Conservation (phyloP, 1,140 invertebrate species). For the Melipona quadrifasciata region DNA sequence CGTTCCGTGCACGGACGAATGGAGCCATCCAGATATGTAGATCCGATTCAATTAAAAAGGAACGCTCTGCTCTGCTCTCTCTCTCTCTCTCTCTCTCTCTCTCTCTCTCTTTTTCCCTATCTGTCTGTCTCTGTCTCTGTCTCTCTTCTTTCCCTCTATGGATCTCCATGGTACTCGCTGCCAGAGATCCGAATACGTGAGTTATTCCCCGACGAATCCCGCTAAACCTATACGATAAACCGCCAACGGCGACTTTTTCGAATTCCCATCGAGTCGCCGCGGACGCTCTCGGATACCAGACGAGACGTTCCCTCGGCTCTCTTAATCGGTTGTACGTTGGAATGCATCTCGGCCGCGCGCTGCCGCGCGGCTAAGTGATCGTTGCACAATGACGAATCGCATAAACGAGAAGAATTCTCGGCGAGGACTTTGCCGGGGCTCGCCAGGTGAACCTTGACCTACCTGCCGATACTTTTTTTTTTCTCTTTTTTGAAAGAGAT, state of each 20-base stretch:
- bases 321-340: slow-evolving; percentile 50
- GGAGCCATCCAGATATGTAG: slow-evolving; percentile 51
- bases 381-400: slow-evolving; percentile 52
- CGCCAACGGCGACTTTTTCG: slow-evolving; percentile 48
- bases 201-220: slow-evolving; percentile 50
- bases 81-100: background rate
- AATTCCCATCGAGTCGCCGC: slow-evolving; percentile 51
- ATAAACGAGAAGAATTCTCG: slow-evolving; percentile 26
- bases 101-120: background rate
- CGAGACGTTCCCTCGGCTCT: slow-evolving; percentile 42
- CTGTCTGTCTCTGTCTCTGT: background rate
- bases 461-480: background rate
- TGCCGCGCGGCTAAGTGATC: slow-evolving; percentile 35
- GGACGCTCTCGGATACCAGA: slow-evolving; percentile 39
- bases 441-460: slow-evolving; percentile 15
- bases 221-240: slow-evolving; percentile 49
- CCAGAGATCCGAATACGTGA: slow-evolving; percentile 44
- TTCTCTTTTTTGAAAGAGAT: background rate
- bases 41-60: slow-evolving; percentile 55
- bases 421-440: background rate
- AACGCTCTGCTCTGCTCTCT: background rate
- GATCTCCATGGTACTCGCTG: background rate
- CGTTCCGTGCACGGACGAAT: slow-evolving; percentile 29
- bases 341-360: slow-evolving; percentile 32
- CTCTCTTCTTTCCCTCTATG: background rate